These are phyloP conservation scores for Gymnorhina tibicen DNA, from an alignment of 2,113 vertebrate genomes.

Conservation along the genomic window DNA sequence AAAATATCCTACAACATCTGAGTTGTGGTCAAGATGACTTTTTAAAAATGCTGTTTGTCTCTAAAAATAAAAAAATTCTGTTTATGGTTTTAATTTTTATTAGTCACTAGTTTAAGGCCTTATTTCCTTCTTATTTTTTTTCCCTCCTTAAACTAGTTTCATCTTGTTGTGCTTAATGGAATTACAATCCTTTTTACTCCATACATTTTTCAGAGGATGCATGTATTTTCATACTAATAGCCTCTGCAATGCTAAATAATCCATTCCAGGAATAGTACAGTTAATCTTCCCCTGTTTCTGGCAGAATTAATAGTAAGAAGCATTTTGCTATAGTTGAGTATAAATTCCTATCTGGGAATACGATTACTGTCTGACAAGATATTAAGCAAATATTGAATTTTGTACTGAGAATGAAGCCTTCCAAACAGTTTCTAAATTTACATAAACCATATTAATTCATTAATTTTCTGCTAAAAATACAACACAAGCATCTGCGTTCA, in stretches of 20 bases:
- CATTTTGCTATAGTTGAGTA: slow-evolving; percentile 32
- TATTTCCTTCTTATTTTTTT: background rate
- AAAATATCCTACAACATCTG: background rate
- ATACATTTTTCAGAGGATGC: background rate
- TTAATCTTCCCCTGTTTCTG: slow-evolving; percentile 44
- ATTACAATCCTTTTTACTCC: background rate
- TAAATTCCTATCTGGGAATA: slow-evolving; percentile 43
- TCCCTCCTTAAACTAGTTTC: background rate
- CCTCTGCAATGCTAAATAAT: slow-evolving; percentile 36
- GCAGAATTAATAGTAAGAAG: slow-evolving; percentile 49
- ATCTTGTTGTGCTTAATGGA: background rate
- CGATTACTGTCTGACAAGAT: slow-evolving; percentile 58
- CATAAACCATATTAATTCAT: slow-evolving; percentile 41
- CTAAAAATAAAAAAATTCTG: background rate
- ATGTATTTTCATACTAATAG: slow-evolving; percentile 22
- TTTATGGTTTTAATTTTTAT: background rate
- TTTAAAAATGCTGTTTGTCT: background rate
- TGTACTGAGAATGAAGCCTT: slow-evolving; percentile 22
- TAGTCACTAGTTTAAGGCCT: background rate
- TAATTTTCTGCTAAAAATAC: slow-evolving; percentile 5
- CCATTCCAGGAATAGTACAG: background rate
- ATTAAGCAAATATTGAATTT: slow-evolving; percentile 57
- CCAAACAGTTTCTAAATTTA: slow-evolving; percentile 18
- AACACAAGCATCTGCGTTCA: background rate
- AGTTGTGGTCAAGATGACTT: background rate